Base-by-base conservation (phyloP, 1,140 invertebrate genomes). In the Telenomus remus region DNA sequence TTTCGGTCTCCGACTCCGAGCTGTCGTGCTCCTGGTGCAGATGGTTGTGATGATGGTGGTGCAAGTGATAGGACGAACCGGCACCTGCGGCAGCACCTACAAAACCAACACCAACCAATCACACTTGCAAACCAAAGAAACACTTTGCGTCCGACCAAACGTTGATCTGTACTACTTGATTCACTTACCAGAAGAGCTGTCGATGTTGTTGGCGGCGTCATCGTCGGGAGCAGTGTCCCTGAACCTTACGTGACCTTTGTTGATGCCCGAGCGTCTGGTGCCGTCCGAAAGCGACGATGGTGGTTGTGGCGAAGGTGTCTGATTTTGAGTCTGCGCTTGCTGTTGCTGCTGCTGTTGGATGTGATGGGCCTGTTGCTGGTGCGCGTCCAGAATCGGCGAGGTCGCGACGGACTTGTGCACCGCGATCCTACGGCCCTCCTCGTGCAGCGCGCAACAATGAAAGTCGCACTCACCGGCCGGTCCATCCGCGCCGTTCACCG, bases 391-490 rank as follows among this genome's bases (percentile, higher is more conserved):
- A 43, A 97, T 96, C 61, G 95, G 95, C 44, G 95, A 96, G 43
- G 95, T 96, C 55, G 95, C 95, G 53, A 96, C 95, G 74, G 93
- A 94, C 86, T 95, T 96, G 87, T 96, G 95, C 46, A 96, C 95
- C 42, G 94, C 95, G 80, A 96, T 96, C 81, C 94, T 92, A 33
- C 95, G 91, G 0, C 95, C 95, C 86, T 96, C 95, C 84, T 97
- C 95, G 89, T 97, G 96, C 61, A 97, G 89, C 33, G 96, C 94
- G 87, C 96, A 97, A 86, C 96, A 98, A 86, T 97, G 96, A 87
- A 97, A 97, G 87, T 97, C 96, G 89, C 96, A 97, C 82, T 96
- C 95, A 34, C 91, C 90, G 46, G 89, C 86, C 34, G 89, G 88
- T 46, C 87, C 88, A 83, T 92, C 91, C 74, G 89, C 85, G 0